Base-by-base conservation (phyloP, 2,797 vertebrate species). In the Argya squamiceps region DNA sequence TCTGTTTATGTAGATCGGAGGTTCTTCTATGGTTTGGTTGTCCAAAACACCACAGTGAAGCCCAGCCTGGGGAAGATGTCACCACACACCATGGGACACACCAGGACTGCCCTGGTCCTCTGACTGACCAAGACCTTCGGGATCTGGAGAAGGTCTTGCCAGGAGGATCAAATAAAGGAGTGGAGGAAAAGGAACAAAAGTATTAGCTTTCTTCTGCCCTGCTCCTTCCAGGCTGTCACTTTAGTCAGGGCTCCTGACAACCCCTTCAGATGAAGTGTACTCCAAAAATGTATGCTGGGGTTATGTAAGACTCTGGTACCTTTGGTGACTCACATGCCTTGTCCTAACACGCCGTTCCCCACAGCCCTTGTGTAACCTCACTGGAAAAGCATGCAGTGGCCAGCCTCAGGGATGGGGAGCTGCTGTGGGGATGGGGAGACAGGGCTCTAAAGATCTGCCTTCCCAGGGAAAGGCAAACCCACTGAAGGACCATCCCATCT, bases 261-360 rank as follows among this genome's bases (percentile, higher is more conserved):
- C 82, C 91, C 76, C 20, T 93, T 91, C 89, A 88, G 92, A 77
- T 93, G 81, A 92, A 94, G 77, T 29, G 43, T 67, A 74, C 75
- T 92, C 84, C 60, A 78, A 62, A 93, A 93, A 96, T 77, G 91
- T 47, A 32, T 41, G 27, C 86, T 11, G 56, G 78, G 85, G 49
- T 97, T 96, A 94, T 41, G 32, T 94, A 97, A 96, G 89, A 75
- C 84, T 89, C 69, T 0, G 0, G 59, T 84, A 84, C 93, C 96
- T 95, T 49, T 76, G 88, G 94, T 97, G 96, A 97, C 92, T 97
- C 97, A 97, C 79, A 13, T 0, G 0, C 70, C 67, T 46, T 96
- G 96, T 91, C 89, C 75, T 78, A n/a, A 91, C 97, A 96, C 0
- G 95, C 67, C 0, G 1, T 19, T 96, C 92, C 59, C 65, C 69